Conservation (phyloP, 1,140 invertebrate genomes). For the Olivierus martensii region DNA sequence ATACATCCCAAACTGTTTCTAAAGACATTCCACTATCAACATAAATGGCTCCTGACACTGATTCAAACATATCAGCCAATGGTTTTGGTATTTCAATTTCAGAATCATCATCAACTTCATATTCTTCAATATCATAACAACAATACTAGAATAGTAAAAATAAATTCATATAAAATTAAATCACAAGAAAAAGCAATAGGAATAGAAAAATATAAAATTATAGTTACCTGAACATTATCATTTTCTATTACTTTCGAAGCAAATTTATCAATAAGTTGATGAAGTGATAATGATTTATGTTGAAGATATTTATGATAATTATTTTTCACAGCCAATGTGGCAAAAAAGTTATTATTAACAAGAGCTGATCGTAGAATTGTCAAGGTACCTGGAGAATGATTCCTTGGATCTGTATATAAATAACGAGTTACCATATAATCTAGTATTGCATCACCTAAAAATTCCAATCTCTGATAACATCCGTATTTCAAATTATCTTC, state of each 20-base stretch:
- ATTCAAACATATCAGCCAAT: conserved; percentile 89
- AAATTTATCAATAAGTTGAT: too few species aligned
- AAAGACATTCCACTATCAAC: conserved; percentile 68
- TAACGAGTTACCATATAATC: conserved; percentile 83
- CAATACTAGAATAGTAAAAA: too few species aligned
- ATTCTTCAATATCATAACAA: too few species aligned
- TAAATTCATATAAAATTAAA: too few species aligned
- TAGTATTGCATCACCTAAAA: conserved; percentile 45
- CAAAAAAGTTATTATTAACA: conserved; percentile 92
- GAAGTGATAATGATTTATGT: too few species aligned
- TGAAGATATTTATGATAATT: conserved; percentile 39
- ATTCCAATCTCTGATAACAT: conserved; percentile 44
- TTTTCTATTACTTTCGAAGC: too few species aligned
- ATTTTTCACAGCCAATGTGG: conserved; percentile 70
- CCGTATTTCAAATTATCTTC: conserved; percentile 37
- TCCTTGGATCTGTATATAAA: conserved; percentile 55
- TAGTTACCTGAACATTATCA: too few species aligned
- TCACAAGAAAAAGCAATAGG: too few species aligned
- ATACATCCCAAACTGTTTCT: conserved; percentile 64
- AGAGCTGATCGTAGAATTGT: conserved; percentile 85
- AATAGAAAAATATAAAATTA: too few species aligned
- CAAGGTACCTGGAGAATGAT: conserved; percentile 61
- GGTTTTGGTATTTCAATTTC: conserved; percentile 75
- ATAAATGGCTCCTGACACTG: conserved; percentile 79
- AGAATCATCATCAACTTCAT: too few species aligned